Evolutionary conservation across 1,140 invertebrate genomes (phyloP), one percentile per base, ranked within the genome.

Genomic region (Drosophila tristis): DNA sequence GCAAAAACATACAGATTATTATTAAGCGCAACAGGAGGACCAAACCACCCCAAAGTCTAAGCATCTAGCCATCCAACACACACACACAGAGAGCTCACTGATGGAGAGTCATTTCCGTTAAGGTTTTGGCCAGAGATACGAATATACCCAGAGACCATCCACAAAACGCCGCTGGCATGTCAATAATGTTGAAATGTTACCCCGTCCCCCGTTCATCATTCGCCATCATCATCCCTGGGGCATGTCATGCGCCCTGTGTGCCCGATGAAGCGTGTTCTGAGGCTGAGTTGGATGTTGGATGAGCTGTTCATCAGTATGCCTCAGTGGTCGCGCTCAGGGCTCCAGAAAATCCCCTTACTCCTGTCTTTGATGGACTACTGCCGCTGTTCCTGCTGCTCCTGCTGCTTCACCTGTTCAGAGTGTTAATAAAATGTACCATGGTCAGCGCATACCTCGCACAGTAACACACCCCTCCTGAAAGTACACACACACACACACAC

Each of bases 161-260:
- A 62, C 74, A 76, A 76, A 39, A 78, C 79, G 84, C 84, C 59
- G 78, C 57, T 89, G 82, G 82, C 82, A 87, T 87, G 82, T 89
- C 82, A 87, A 87, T 87, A 87, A 87, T 87, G 82, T 79, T 87
- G 78, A 87, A 87, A 87, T 82, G 82, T 82, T 72, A 50, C 66
- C 75, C 78, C 58, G 39, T 11, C 59, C 29, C 43, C 23, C 48
- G 2, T 3, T 9, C 8, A 9, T 2, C 39, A 23, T 23, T 11
- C n/a, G 4, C 13, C 53, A 39, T 2, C 16, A 29, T 20, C 39
- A 4, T 25, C 44, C 50, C 31, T 23, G 45, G 44, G 64, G 66
- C 64, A 65, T 70, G 66, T 70, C 66, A 70, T 70, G 66, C 64
- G 66, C 66, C 66, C 47, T 70, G 64, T 50, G 66, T 58, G 66